Evolutionary conservation across 2,113 vertebrate species (phyloP).

Genomic region (Rostratula benghalensis): DNA sequence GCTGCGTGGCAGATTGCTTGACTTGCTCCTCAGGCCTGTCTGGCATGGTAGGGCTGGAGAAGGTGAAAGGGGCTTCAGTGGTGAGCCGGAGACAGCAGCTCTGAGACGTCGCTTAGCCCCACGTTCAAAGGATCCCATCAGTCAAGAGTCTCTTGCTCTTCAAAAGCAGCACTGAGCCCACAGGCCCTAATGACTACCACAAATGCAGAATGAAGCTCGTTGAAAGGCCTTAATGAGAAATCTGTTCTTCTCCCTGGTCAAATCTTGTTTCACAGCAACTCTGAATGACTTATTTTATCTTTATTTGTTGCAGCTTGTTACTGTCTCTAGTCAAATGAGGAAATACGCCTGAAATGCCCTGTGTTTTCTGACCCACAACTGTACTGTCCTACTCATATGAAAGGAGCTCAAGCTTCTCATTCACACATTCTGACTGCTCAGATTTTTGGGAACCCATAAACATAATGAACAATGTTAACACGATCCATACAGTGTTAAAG

Average conservation of each 20-base stretch:
- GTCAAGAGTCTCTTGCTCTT: not conserved
- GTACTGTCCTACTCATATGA: not conserved
- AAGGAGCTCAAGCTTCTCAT: not conserved
- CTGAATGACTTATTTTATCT: not conserved
- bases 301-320: not conserved
- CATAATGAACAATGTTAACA: not conserved
- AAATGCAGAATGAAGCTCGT: not conserved
- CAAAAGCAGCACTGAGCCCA: not conserved
- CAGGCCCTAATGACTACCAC: fast-evolving
- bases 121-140: not conserved
- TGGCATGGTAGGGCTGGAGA: not conserved
- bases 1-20: not conserved
- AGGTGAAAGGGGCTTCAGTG: not conserved
- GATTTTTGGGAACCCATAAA: not conserved
- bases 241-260: not conserved
- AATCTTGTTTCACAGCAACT: not conserved
- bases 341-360: not conserved
- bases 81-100: not conserved
- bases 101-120: fast-evolving
- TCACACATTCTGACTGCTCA: not conserved
- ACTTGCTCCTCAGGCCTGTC: not conserved
- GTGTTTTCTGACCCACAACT: not conserved
- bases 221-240: not conserved
- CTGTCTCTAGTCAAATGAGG: not conserved
- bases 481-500: not conserved